A percentile compares a stretch with the other conserved stretches of the same genome.
phyloP scores from a whole-genome alignment of 2,113 vertebrate genomes.

The Sylvietta virens region DNA sequence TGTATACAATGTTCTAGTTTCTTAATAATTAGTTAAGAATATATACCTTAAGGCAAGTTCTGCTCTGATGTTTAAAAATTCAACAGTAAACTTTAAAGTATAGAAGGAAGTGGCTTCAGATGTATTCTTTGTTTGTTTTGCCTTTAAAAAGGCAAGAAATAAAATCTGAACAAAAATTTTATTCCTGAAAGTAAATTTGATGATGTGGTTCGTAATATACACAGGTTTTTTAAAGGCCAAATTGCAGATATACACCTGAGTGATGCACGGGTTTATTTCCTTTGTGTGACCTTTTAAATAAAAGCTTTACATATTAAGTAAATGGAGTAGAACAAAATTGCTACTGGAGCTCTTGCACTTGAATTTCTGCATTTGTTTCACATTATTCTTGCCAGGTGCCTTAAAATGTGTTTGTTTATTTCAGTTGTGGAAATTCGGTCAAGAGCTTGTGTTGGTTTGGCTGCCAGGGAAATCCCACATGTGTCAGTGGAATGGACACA shows the following conservation, averaged over 20 bases:
- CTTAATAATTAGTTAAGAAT: background rate
- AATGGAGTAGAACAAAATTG: background rate
- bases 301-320: background rate
- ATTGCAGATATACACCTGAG: background rate
- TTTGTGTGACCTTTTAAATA: background rate
- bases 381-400: background rate
- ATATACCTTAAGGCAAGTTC: background rate
- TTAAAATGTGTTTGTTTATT: background rate
- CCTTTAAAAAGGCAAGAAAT: background rate
- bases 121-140: background rate
- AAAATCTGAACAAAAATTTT: background rate
- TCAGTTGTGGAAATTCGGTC: background rate
- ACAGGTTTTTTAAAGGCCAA: background rate
- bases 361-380: background rate
- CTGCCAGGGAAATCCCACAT: accelerated
- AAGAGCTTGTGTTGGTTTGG: background rate
- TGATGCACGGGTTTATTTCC: background rate
- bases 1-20: accelerated
- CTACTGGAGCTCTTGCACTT: background rate
- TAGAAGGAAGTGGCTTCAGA: background rate
- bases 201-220: background rate
- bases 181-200: background rate
- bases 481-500: background rate
- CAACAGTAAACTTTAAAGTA: background rate
- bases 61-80: background rate